These are phyloP conservation scores for Prosopocoilus inquinatus DNA, from an alignment of 2,888 invertebrate genomes.

Conservation along the genomic window DNA sequence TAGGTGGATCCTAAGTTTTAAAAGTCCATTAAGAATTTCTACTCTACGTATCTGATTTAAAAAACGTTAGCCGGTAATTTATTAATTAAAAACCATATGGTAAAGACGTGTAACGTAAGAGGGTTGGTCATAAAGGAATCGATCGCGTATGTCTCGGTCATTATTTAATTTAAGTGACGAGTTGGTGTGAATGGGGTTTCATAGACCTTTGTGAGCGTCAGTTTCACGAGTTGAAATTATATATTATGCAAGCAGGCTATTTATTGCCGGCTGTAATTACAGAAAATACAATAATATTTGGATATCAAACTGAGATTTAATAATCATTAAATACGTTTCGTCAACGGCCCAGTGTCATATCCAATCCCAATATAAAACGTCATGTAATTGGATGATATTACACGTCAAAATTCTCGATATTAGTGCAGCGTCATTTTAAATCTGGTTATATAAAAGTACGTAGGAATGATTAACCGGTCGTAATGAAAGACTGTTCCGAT, in stretches of 20 bases:
- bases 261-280: background rate
- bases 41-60: slow-evolving; percentile 19
- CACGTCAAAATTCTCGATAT: slow-evolving; percentile 35
- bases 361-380: slow-evolving; percentile 27
- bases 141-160: background rate
- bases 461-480: slow-evolving; percentile 31
- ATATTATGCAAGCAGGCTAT: background rate
- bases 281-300: slow-evolving; percentile 19
- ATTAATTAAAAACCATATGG: background rate
- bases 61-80: background rate
- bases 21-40: slow-evolving; percentile 16
- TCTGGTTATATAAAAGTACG: slow-evolving; percentile 27
- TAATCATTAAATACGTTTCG: slow-evolving; percentile 15
- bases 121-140: background rate
- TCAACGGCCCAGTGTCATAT: slow-evolving; percentile 13
- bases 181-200: slow-evolving; percentile 13
- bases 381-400: slow-evolving; percentile 35
- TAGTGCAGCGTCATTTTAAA: slow-evolving; percentile 33
- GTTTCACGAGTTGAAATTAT: slow-evolving; percentile 2
- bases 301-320: slow-evolving; percentile 20
- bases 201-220: background rate
- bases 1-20: slow-evolving; percentile 17
- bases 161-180: slow-evolving; percentile 10
- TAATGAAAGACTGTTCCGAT: slow-evolving; percentile 34
- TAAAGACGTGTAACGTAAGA: background rate